Percentiles rank a stretch among this genome's conserved stretches.
These are phyloP conservation scores for Carapus acus DNA, from an alignment of 2,797 vertebrate genomes.

Conservation along the genomic window DNA sequence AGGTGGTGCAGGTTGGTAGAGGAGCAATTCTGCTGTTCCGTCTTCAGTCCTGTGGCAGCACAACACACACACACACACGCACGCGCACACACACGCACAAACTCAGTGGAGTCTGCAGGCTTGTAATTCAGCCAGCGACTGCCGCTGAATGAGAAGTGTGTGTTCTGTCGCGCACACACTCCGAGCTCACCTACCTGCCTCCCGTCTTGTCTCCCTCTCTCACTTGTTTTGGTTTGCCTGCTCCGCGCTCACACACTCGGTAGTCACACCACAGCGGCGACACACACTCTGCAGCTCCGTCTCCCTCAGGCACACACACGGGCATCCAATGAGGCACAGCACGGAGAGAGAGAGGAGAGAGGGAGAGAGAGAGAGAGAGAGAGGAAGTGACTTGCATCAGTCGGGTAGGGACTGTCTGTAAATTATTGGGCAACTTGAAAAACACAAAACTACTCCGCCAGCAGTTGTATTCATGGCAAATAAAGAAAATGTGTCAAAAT, in stretches of 20 bases:
- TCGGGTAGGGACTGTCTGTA: conserved; percentile 70
- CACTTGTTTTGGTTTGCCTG: conserved; percentile 53
- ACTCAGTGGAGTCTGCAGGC: conserved; percentile 29
- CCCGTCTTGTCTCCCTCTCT: conserved; percentile 43
- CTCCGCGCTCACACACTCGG: conserved; percentile 56
- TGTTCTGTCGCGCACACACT: conserved; percentile 21
- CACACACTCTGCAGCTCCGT: conserved; percentile 47
- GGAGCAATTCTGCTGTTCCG: conserved; percentile 42
- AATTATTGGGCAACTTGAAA: conserved; percentile 64
- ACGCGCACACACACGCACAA: too few species aligned
- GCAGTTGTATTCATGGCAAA: background rate
- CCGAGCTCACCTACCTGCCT: conserved; percentile 35
- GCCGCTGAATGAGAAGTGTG: conserved; percentile 25
- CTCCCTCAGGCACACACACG: conserved; percentile 17
- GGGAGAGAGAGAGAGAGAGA: conserved; percentile 44
- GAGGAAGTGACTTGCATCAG: conserved; percentile 65
- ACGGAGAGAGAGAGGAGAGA: too few species aligned
- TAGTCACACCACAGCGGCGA: conserved; percentile 60
- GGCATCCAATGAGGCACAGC: conserved; percentile 27
- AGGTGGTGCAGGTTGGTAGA: conserved; percentile 24
- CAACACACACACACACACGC: conserved; percentile 35
- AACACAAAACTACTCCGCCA: conserved; percentile 18
- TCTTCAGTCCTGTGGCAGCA: conserved; percentile 33
- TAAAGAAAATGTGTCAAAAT: background rate
- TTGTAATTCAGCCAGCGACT: conserved; percentile 31